Conservation (phyloP, 1,140 invertebrate species). For the Drosophila neocordata region DNA sequence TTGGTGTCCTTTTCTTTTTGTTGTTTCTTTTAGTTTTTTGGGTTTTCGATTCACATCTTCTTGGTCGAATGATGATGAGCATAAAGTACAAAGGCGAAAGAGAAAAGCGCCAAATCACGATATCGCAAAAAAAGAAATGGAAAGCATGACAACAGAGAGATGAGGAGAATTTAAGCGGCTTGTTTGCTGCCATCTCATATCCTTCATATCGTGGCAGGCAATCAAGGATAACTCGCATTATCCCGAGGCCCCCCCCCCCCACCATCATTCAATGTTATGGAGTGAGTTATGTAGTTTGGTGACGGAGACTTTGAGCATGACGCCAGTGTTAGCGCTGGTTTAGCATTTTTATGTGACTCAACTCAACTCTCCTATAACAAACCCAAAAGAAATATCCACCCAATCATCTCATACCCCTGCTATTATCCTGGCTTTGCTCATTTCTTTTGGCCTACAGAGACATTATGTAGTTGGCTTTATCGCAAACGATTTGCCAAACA, state of each 20-base stretch:
- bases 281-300: not conserved
- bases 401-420: not conserved
- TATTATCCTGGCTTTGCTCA: conserved; percentile 1
- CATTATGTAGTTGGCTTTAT: conserved; percentile 80
- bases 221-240: conserved; percentile 79
- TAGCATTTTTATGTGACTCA: conserved; percentile 69
- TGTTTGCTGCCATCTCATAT: conserved; percentile 49
- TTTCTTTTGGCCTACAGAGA: conserved; percentile 58
- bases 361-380: conserved; percentile 18
- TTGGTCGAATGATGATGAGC: conserved; percentile 64
- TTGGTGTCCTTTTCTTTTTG: not conserved
- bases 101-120: conserved; percentile 53
- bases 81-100: conserved; percentile 51
- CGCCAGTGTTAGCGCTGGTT: conserved; percentile 68
- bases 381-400: not conserved
- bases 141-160: not conserved
- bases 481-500: conserved; percentile 78
- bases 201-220: conserved; percentile 66
- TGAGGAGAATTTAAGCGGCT: conserved; percentile 51
- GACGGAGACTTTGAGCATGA: conserved; percentile 32
- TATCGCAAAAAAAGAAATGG: conserved; percentile 25
- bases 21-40: conserved; percentile 9
- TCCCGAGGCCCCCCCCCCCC: conserved; percentile 27
- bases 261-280: conserved; percentile 8
- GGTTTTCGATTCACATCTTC: not conserved